Base-by-base conservation (phyloP, 2,888 invertebrate species). In the Zygogramma bicolorata region DNA sequence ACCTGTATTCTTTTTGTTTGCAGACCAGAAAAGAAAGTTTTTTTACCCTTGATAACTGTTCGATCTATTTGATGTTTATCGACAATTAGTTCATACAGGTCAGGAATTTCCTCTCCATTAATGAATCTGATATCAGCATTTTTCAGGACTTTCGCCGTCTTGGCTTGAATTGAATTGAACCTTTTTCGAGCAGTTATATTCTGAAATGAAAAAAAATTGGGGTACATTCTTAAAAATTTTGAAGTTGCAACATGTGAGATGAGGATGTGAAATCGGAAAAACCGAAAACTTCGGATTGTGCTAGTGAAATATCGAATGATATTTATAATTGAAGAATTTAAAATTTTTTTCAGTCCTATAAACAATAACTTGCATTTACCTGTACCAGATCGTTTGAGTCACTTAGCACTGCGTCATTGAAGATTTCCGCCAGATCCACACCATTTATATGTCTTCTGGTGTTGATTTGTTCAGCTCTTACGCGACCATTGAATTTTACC, bases 21-120 rank as follows among this genome's bases (percentile, higher is more conserved):
- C 3, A 86, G 70, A n/a, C 85, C 85, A 15, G 76, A 79, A 70
- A 79, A 83, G 73, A 86, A 85, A 3, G 78, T 79, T 71, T 86
- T 86, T 20, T 70, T 75, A n/a, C 86, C 85, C 60, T 60, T 80
- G 46, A 85, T 82, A 2, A 74, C 57, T 18, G 63, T 67, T 25
- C 77, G 71, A 49, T 79, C 63, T 10, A 81, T 68, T 25, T 75
- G 42, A 68, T 81, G 68, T 75, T 80, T 81, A 22, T 69, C 62
- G 10, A 85, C 77, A 62, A 85, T 83, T 25, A 74, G 78, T 27
- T 77, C 67, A 53, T 81, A 77, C 18, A 86, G 65, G 67, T 79
- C 69, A 4, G 75, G 53, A 27, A 86, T 78, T 49, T 78, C 62
- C 15, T 84, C 74, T 6, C 75, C 67, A 69, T 86, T 85, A 2